A percentile compares a stretch with the other conserved stretches of the same genome.
Conservation (phyloP, 2,797 vertebrate species). For the Apogon hyalosoma region DNA sequence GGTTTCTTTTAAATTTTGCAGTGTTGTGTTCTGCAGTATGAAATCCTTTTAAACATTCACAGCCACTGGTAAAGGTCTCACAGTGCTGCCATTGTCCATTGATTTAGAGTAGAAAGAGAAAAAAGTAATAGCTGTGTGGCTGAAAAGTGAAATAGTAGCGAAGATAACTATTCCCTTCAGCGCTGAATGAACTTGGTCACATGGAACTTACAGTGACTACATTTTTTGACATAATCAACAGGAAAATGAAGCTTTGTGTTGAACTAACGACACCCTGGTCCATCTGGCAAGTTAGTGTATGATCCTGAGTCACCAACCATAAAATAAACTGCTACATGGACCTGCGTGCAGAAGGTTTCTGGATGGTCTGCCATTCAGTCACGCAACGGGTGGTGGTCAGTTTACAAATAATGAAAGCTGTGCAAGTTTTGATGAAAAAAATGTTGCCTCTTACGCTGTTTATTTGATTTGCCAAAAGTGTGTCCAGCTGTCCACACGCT, state of each 20-base stretch:
- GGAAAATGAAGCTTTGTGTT: background rate
- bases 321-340: background rate
- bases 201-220: conserved; percentile 2
- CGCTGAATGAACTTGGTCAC: background rate
- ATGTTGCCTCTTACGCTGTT: background rate
- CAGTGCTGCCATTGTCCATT: conserved; percentile 43
- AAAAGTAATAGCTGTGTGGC: conserved; percentile 13
- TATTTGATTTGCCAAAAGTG: background rate
- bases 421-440: background rate
- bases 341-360: background rate
- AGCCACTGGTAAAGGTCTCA: conserved; percentile 57
- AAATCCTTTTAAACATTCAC: conserved; percentile 75
- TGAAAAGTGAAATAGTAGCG: background rate
- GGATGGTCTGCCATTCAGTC: background rate
- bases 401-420: background rate
- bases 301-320: conserved; percentile 1
- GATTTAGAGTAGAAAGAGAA: conserved; percentile 23
- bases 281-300: conserved; percentile 7
- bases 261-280: background rate
- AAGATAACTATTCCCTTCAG: background rate
- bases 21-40: conserved; percentile 65
- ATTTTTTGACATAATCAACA: background rate
- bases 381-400: background rate
- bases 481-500: too few relatives aligned
- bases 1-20: conserved; percentile 57